Base-by-base conservation (phyloP, 2,888 invertebrate species). In the Chloroclystis v-ata region DNA sequence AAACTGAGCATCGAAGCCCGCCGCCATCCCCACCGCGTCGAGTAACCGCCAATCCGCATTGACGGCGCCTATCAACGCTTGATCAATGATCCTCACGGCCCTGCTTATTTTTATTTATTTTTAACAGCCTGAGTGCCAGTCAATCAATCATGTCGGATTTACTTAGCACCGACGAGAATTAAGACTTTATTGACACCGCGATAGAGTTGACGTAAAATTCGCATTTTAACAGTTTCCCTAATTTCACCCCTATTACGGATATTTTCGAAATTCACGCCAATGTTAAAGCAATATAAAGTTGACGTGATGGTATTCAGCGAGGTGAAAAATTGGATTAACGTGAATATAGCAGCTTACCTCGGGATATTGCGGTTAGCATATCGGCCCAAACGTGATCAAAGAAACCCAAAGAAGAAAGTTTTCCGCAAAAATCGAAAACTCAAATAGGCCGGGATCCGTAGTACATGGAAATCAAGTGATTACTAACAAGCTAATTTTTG, bases 61-160 rank as follows among this genome's bases (percentile, higher is more conserved):
- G 60, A 59, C 61, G 54, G 60, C 59, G 57, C 54, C 65, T 55
- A 62, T 65, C 65, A 67, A 55, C 60, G 56, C 58, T 65, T 70
- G 70, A 74, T 70, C 74, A 68, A 68, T 63, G 69, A 69, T 67
- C 69, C 65, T 25, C 29, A 28, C 38, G 42, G 29, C 47, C 46
- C 48, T 37, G 49, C 45, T 52, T 60, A 42, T 67, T 73, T 47
- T 47, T 50, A 52, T 55, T 55, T 50, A 33, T 45, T 52, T 54
- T 52, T 67, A 62, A 61, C 66, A 56, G 24, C 57, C 59, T 57
- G 57, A 65, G 59, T 62, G 69, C 67, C 62, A 60, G 69, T 69
- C 76, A 63, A 82, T 82, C 82, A 76, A 82, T 82, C 82, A 81
- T 74, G 63, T 43, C 48, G 75, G 78, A 71, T 77, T 78, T 75